Percentiles rank a stretch among this genome's conserved stretches.
phyloP scores from a whole-genome alignment of 2,888 invertebrate species.

The Pandemis corylana region DNA sequence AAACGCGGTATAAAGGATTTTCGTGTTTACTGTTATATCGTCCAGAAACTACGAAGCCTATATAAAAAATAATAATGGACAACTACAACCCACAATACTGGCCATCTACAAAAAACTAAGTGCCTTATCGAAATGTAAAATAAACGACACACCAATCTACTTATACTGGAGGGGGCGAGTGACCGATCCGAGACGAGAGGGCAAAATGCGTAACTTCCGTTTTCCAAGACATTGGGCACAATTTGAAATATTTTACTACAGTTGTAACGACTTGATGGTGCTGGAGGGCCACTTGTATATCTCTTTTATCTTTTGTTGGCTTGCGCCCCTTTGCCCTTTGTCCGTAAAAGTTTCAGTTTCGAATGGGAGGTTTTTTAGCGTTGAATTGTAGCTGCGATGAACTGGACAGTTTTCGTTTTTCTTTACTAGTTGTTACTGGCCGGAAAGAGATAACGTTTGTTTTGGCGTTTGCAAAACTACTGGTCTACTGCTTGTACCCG shows the following conservation, averaged over 20 bases:
- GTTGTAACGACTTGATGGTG: constrained; percentile 85
- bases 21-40: background rate
- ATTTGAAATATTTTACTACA: constrained; percentile 85
- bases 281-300: constrained; percentile 84
- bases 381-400: constrained; percentile 54
- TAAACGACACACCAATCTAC: constrained; percentile 38
- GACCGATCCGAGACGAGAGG: constrained; percentile 50
- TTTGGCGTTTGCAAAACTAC: background rate
- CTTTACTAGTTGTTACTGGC: constrained; percentile 33
- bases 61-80: background rate
- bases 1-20: too few relatives aligned
- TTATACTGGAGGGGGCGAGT: constrained; percentile 41
- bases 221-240: constrained; percentile 84
- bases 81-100: constrained; percentile 3
- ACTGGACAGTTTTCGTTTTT: constrained; percentile 45
- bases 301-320: constrained; percentile 83
- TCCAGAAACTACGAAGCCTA: background rate
- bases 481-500: too few relatives aligned
- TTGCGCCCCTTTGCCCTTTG: constrained; percentile 75
- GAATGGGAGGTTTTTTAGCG: constrained; percentile 69
- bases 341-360: constrained; percentile 59
- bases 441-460: constrained; percentile 2
- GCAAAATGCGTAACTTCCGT: constrained; percentile 80
- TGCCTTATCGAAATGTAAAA: constrained; percentile 41
- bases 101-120: constrained; percentile 19